phyloP scores from a whole-genome alignment of 53 echinoderm and acorn worm genomes.

The Antedon mediterranea region DNA sequence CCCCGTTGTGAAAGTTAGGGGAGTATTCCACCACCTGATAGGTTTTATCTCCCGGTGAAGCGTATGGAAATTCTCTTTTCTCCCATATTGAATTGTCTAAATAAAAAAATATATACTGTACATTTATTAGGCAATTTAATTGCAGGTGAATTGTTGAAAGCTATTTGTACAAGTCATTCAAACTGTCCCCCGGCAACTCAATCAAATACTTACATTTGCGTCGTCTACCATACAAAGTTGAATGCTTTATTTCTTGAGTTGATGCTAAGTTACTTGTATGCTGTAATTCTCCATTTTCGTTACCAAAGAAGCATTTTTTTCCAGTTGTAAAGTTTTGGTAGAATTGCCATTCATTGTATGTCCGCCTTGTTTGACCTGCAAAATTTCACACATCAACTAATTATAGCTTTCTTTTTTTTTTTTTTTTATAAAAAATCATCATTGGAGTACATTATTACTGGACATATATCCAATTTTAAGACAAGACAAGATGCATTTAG shows the following conservation, averaged over 20 bases:
- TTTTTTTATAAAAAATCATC: too few relatives aligned
- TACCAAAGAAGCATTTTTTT: constrained; percentile 33
- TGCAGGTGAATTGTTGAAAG: not conserved
- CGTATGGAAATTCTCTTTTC: constrained; percentile 47
- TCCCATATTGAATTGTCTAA: constrained; percentile 46
- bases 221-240: constrained; percentile 53
- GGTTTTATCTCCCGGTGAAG: constrained; percentile 75
- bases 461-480: not conserved
- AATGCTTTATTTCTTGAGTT: constrained; percentile 65
- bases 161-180: too few relatives aligned
- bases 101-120: not conserved
- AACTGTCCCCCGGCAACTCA: not conserved
- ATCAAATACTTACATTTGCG: constrained; percentile 53
- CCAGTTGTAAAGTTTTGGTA: constrained; percentile 62
- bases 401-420: not conserved
- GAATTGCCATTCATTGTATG: constrained; percentile 46
- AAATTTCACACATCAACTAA: not conserved
- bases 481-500: not conserved
- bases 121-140: too few relatives aligned
- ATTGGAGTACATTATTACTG: too few relatives aligned
- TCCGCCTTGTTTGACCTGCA: constrained; percentile 19
- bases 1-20: constrained; percentile 48
- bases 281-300: constrained; percentile 1
- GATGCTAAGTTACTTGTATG: constrained; percentile 42
- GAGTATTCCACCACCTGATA: constrained; percentile 77